Base-by-base conservation (phyloP, 2,113 vertebrate genomes). In the Oreochromis tanganicae region DNA sequence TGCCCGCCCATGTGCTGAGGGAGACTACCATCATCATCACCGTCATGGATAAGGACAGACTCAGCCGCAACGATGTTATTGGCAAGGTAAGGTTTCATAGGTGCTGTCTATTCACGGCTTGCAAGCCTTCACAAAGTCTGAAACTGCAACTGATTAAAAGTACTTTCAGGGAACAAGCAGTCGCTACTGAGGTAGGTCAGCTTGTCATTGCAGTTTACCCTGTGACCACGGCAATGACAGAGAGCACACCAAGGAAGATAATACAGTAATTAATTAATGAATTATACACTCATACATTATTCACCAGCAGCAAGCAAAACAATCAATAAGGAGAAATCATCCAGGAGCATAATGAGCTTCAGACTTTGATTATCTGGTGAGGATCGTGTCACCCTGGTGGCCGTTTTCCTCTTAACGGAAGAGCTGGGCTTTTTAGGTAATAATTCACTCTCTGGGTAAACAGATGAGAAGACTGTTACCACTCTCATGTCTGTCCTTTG, bases 21-120 rank as follows among this genome's bases (percentile, higher is more conserved):
- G 99, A 99, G 96, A 99, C 99, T 2, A 99, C 99, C 94, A 99
- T 99, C 89, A 97, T 99, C 96, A 99, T 99, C 97, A 99, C 99
- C 0, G 99, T 99, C 96, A 99, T 99, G 98, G 98, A 99, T 96
- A 99, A 99, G 96, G 98, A 99, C 96, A 97, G 96, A 93, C 97
- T 99, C 87, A 99, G 98, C 95, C 97, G 98, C 93, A 99, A 99
- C 0, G 98, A 99, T 0, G 98, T 99, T 95, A 99, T 99, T 1
- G 98, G 98, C 96, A 99, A 99, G 98, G 98, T 99, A 95, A 88
- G 2, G 17, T 54, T 46, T 73, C n/a, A 6, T 11, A 16, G n/a
- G 24, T 38, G 19, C 59, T 17, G 9, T 50, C 43, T 50, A 46
- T 32, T 78, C 71, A 78, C 9, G 56, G 61, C 55, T 14, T 16